Conservation (phyloP, 2,113 vertebrate genomes). For the Tonatia bakeri region DNA sequence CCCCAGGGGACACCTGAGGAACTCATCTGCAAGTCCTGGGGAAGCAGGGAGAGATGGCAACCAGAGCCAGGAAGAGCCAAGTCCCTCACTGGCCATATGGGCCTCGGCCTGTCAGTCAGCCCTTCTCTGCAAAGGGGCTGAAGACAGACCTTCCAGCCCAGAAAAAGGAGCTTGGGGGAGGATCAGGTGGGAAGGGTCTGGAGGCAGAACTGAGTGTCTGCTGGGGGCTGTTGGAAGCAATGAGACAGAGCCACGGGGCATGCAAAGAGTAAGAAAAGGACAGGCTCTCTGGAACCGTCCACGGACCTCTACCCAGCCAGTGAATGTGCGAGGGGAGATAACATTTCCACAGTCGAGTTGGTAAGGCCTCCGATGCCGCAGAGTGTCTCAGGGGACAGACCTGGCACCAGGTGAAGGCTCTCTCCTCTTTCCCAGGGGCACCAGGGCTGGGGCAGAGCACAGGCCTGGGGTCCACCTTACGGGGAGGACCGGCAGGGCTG, state of each 20-base stretch:
- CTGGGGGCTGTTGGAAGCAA: not conserved
- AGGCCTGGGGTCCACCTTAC: not conserved
- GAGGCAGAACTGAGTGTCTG: not conserved
- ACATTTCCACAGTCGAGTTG: not conserved
- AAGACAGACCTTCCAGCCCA: not conserved
- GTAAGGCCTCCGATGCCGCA: not conserved
- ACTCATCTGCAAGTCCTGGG: not conserved
- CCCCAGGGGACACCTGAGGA: slow-evolving; percentile 38
- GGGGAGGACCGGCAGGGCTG: not conserved
- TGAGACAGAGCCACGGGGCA: not conserved
- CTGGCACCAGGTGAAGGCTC: not conserved
- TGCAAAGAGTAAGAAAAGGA: not conserved
- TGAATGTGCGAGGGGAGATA: not conserved
- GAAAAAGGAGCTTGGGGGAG: not conserved
- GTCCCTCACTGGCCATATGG: rapidly evolving
- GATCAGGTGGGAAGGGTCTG: not conserved
- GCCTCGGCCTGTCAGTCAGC: not conserved
- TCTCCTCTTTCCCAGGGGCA: not conserved
- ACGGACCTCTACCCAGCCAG: not conserved
- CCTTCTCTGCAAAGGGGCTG: not conserved
- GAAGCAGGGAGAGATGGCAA: not conserved
- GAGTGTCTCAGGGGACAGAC: not conserved
- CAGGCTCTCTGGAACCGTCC: not conserved
- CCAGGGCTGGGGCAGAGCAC: not conserved
- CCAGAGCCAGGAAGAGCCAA: not conserved